Conservation (phyloP, 2,797 vertebrate species). For the Coilia nasus region DNA sequence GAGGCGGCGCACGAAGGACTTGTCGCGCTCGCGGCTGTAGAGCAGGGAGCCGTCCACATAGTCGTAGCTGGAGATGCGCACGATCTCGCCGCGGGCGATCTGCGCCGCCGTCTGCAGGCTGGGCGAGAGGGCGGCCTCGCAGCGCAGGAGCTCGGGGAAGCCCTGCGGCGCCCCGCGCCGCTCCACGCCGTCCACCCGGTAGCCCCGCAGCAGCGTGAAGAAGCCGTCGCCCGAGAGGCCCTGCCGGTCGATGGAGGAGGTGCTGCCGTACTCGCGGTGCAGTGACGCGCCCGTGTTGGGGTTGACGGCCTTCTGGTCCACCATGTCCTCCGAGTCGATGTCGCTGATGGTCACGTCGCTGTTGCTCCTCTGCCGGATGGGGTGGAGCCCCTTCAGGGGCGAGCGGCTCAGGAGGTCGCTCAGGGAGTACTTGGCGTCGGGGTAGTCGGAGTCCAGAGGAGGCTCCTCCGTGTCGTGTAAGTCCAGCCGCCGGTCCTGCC, state of each 20-base stretch:
- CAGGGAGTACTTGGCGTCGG: conserved; percentile 80
- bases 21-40: conserved; percentile 83
- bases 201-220: conserved; percentile 90
- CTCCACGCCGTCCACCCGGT: conserved; percentile 83
- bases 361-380: conserved; percentile 94
- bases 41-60: conserved; percentile 85
- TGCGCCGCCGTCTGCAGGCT: conserved; percentile 92
- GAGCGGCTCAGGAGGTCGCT: conserved; percentile 87
- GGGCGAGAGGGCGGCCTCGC: conserved; percentile 84
- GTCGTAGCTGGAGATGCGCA: conserved; percentile 88
- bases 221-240: conserved; percentile 87
- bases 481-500: conserved; percentile 77
- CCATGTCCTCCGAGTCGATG: conserved; percentile 90
- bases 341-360: conserved; percentile 98
- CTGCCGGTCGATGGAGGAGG: conserved; percentile 94
- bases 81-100: conserved; percentile 91
- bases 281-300: conserved; percentile 94
- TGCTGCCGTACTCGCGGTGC: conserved; percentile 95
- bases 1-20: conserved; percentile 86
- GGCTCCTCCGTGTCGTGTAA: conserved; percentile 75
- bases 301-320: conserved; percentile 93
- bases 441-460: conserved; percentile 80
- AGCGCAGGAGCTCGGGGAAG: conserved; percentile 87
- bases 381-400: conserved; percentile 87
- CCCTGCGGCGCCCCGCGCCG: conserved; percentile 77